Evolutionary conservation across 2,113 vertebrate species (phyloP).

Genomic region (Eudyptes chrysolophus): DNA sequence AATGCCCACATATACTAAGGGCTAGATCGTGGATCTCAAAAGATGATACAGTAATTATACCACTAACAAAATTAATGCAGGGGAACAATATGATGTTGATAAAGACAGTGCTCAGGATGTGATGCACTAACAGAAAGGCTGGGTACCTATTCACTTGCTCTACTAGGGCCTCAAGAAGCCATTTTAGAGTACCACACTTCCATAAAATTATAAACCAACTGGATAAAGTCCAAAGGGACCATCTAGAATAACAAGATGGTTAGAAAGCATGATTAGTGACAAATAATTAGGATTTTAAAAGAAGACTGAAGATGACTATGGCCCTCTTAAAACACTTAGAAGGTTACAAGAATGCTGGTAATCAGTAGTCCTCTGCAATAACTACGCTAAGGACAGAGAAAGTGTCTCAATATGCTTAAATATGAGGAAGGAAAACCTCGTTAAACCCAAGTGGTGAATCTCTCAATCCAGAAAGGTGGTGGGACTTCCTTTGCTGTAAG

Average conservation of each 20-base stretch:
- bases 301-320: fast-evolving
- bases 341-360: background rate
- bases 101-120: background rate
- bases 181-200: background rate
- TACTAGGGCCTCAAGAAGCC: background rate
- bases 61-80: background rate
- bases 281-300: background rate
- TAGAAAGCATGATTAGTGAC: background rate
- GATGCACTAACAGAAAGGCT: background rate
- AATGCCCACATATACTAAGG: background rate
- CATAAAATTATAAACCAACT: background rate
- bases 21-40: background rate
- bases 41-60: background rate
- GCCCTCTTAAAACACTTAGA: background rate
- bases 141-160: background rate
- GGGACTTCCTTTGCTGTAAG: background rate
- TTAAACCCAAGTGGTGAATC: background rate
- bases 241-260: background rate
- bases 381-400: background rate
- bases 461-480: background rate
- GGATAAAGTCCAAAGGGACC: background rate
- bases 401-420: background rate
- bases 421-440: background rate
- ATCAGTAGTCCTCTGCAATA: background rate
- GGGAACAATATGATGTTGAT: background rate